These are phyloP conservation scores for Tragelaphus strepsiceros DNA, from an alignment of 2,113 vertebrate genomes.

Conservation along the genomic window DNA sequence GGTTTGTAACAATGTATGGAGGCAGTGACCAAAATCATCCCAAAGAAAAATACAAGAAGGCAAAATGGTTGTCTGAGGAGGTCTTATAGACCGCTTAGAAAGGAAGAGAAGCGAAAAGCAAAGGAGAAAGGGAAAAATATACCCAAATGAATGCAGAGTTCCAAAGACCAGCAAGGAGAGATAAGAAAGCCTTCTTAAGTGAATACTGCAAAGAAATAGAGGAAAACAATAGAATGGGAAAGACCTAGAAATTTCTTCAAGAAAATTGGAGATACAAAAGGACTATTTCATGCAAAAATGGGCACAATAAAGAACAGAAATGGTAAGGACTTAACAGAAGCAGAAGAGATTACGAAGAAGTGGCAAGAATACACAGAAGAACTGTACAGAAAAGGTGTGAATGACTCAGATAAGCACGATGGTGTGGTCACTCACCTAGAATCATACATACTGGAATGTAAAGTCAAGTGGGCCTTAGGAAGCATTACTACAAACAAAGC, in stretches of 20 bases:
- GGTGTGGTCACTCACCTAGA: background rate
- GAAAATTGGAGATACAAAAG: background rate
- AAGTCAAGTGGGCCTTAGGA: background rate
- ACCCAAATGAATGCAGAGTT: background rate
- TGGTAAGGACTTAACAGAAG: background rate
- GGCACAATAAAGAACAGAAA: background rate
- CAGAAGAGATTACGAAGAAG: background rate
- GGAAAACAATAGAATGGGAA: background rate
- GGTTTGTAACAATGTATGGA: background rate
- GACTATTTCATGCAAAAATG: background rate
- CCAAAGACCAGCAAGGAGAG: background rate
- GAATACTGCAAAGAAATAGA: background rate
- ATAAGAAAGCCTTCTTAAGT: background rate
- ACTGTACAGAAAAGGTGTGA: background rate
- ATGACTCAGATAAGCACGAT: background rate
- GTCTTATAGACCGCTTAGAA: background rate
- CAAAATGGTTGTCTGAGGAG: background rate
- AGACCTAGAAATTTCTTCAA: background rate
- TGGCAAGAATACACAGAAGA: background rate
- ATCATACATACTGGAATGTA: background rate
- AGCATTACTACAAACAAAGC: background rate
- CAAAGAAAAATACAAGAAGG: background rate
- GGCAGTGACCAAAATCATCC: background rate
- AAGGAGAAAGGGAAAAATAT: background rate
- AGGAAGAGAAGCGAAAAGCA: background rate